Percentiles rank a stretch among this genome's conserved stretches.
phyloP scores from a whole-genome alignment of 2,888 invertebrate genomes.

The Rhagophthalmus giganteus region DNA sequence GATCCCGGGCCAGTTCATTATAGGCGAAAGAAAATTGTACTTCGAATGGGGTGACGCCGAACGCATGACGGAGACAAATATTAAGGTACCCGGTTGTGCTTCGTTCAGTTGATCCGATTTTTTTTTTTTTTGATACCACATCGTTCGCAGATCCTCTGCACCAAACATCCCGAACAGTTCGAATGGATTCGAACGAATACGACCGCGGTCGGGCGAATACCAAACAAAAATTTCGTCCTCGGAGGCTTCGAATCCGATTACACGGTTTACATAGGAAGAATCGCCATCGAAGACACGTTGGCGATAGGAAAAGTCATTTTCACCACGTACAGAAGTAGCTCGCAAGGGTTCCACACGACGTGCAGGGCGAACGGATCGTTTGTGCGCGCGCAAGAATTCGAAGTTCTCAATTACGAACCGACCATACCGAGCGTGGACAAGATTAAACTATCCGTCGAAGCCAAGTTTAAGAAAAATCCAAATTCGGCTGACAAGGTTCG shows the following conservation, averaged over 20 bases:
- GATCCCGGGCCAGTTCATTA: conserved; percentile 11
- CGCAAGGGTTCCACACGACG: conserved; percentile 3
- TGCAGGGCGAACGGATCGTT: conserved; percentile 2
- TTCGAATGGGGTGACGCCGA: conserved; percentile 14
- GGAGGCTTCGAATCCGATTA: conserved; percentile 11
- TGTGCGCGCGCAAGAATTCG: conserved; percentile 6
- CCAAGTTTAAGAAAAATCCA: no score
- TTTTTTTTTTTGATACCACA: no score
- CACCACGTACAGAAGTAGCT: neutral
- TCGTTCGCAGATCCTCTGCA: conserved; percentile 11
- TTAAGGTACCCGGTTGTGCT: conserved; percentile 8
- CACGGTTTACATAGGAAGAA: conserved; percentile 12
- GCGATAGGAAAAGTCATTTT: conserved; percentile 11
- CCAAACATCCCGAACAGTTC: conserved; percentile 11
- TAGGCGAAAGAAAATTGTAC: conserved; percentile 2
- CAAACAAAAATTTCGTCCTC: conserved; percentile 1
- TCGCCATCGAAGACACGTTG: neutral
- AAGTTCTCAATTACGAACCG: conserved; percentile 8
- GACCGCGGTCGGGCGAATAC: neutral
- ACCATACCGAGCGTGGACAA: neutral
- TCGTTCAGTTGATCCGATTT: no score
- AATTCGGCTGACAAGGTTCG: no score
- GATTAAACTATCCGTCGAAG: no score
- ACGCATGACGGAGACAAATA: neutral
- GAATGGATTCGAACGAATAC: conserved; percentile 14